phyloP scores from a whole-genome alignment of 2,797 vertebrate genomes.

The Gallinago solitaria region DNA sequence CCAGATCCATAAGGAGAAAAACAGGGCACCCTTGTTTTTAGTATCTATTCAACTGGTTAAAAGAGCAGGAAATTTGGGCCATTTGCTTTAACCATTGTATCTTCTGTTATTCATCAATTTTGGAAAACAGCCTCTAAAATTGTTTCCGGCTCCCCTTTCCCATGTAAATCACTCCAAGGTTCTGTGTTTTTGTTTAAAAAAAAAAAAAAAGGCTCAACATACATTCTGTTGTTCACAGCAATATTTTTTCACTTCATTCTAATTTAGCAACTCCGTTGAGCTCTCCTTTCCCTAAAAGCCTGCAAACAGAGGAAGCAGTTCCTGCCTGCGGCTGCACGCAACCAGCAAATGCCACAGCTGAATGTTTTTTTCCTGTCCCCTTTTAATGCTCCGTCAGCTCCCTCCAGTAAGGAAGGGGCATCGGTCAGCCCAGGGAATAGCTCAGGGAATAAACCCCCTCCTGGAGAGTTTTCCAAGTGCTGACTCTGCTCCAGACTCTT shows the following conservation, averaged over 20 bases:
- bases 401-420: slow-evolving; percentile 27
- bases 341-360: slow-evolving; percentile 20
- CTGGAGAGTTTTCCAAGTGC: not conserved
- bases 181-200: not conserved
- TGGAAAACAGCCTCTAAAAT: slow-evolving; percentile 70
- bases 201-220: not conserved
- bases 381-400: slow-evolving; percentile 46
- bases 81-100: slow-evolving; percentile 65
- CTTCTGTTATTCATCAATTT: slow-evolving; percentile 75
- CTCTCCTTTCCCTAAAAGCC: slow-evolving; percentile 59
- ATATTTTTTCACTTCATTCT: slow-evolving; percentile 59
- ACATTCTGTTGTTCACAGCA: slow-evolving; percentile 34
- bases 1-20: slow-evolving; percentile 28
- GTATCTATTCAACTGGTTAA: slow-evolving; percentile 36
- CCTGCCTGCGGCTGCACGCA: slow-evolving; percentile 73
- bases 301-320: slow-evolving; percentile 75
- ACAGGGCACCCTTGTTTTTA: slow-evolving; percentile 33
- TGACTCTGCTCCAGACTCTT: not conserved
- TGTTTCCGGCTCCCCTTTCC: slow-evolving; percentile 76
- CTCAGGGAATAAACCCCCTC: not conserved
- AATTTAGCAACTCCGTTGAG: slow-evolving; percentile 69
- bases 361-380: slow-evolving; percentile 69
- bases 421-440: not conserved
- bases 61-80: slow-evolving; percentile 70
- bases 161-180: slow-evolving; percentile 72